These are phyloP conservation scores for Spatulosminthurus flaviceps DNA, from an alignment of 2,888 invertebrate genomes.

Conservation along the genomic window DNA sequence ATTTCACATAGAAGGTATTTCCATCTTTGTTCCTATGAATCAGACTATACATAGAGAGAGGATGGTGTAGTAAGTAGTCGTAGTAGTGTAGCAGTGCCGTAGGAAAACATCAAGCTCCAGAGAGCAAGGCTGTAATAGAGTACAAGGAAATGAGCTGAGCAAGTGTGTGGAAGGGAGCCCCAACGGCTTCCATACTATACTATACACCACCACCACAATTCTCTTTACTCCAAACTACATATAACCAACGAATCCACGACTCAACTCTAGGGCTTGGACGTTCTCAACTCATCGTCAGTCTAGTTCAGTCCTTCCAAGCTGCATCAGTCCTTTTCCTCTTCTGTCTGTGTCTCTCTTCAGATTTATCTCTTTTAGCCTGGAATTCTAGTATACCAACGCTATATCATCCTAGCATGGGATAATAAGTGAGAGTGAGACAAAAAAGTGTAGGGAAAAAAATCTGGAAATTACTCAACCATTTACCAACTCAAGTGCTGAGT, in stretches of 20 bases:
- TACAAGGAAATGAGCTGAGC: conserved; percentile 12
- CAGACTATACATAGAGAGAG: not conserved
- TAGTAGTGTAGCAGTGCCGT: not conserved
- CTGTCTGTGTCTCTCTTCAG: not conserved
- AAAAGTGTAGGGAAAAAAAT: no score
- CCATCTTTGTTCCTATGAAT: conserved; percentile 2
- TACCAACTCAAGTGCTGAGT: no score
- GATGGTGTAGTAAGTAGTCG: no score
- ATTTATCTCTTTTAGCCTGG: no score
- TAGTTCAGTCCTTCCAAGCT: conserved; percentile 31
- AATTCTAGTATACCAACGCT: no score
- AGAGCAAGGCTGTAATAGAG: conserved; percentile 3
- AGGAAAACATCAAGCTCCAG: conserved; percentile 7
- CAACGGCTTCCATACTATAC: not conserved
- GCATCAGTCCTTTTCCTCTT: not conserved
- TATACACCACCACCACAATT: no score
- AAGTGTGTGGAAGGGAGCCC: not conserved
- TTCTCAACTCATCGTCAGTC: conserved; percentile 41
- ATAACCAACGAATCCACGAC: not conserved
- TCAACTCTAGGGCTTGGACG: conserved; percentile 2
- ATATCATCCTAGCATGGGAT: no score
- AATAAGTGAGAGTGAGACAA: no score
- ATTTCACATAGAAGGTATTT: not conserved
- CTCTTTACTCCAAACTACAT: not conserved
- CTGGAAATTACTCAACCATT: no score